phyloP scores from a whole-genome alignment of 2,888 invertebrate genomes.

The Maniola hyperantus region DNA sequence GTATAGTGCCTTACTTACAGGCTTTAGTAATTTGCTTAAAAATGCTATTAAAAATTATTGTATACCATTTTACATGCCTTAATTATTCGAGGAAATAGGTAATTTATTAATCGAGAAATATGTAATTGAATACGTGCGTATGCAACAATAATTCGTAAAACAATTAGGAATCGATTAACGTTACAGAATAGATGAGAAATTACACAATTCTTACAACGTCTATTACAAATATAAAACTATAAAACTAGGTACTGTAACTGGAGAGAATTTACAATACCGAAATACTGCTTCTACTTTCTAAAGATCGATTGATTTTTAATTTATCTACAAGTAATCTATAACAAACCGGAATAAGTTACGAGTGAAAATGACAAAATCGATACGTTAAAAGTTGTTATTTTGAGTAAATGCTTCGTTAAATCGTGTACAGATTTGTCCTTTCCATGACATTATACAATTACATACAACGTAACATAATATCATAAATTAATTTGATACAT shows the following conservation, averaged over 20 bases:
- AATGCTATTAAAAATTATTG: neutral
- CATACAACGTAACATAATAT: constrained; percentile 48
- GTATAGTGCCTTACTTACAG: neutral
- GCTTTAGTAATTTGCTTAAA: neutral
- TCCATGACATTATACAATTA: constrained; percentile 55
- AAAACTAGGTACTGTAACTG: constrained; percentile 70
- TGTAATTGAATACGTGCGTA: constrained; percentile 36
- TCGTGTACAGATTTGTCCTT: constrained; percentile 58
- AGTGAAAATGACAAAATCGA: constrained; percentile 63
- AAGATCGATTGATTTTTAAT: constrained; percentile 66
- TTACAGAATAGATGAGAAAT: constrained; percentile 43
- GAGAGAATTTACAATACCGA: constrained; percentile 65
- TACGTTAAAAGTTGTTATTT: constrained; percentile 47
- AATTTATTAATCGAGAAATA: constrained; percentile 37
- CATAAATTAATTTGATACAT: constrained; percentile 67
- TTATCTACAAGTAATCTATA: constrained; percentile 55
- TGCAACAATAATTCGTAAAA: constrained; percentile 34
- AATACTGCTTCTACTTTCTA: constrained; percentile 75
- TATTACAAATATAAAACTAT: constrained; percentile 69
- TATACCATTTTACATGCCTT: neutral
- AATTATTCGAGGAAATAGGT: constrained; percentile 17
- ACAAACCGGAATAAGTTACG: constrained; percentile 55
- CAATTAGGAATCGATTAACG: constrained; percentile 43
- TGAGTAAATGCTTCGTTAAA: constrained; percentile 59
- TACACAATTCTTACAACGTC: constrained; percentile 56